A percentile compares a stretch with the other conserved stretches of the same genome.
These are phyloP conservation scores for Eurypyga helias DNA, from an alignment of 2,113 vertebrate species.

Conservation along the genomic window DNA sequence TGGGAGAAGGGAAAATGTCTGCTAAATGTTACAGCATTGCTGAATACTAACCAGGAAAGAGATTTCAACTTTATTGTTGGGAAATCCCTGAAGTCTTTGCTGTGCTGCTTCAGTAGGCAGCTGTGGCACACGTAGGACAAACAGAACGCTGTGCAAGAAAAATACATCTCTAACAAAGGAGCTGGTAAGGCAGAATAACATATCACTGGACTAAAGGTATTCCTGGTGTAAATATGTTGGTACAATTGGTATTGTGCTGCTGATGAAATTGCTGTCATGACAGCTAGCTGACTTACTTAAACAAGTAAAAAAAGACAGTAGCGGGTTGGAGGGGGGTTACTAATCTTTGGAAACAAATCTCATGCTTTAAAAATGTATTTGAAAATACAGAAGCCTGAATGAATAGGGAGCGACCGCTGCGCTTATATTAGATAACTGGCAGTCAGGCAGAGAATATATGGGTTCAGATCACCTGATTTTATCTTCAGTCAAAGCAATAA, in stretches of 20 bases:
- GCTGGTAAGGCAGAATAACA: not conserved
- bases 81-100: slow-evolving; percentile 57
- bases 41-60: slow-evolving; percentile 63
- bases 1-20: slow-evolving; percentile 48
- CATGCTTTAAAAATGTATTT: not conserved
- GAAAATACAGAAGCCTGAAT: not conserved
- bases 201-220: not conserved
- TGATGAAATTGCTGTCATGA: not conserved
- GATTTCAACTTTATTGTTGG: slow-evolving; percentile 56
- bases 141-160: not conserved
- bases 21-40: not conserved
- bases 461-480: not conserved
- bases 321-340: not conserved
- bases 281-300: not conserved
- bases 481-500: not conserved
- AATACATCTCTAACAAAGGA: not conserved
- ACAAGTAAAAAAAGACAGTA: not conserved
- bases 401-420: not conserved
- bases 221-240: not conserved
- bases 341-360: not conserved
- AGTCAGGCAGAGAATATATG: not conserved
- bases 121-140: slow-evolving; percentile 34
- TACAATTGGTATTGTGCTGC: not conserved
- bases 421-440: not conserved
- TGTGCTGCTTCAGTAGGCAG: slow-evolving; percentile 21